Conservation (phyloP, 2,797 vertebrate genomes). For the Propithecus perrieri region DNA sequence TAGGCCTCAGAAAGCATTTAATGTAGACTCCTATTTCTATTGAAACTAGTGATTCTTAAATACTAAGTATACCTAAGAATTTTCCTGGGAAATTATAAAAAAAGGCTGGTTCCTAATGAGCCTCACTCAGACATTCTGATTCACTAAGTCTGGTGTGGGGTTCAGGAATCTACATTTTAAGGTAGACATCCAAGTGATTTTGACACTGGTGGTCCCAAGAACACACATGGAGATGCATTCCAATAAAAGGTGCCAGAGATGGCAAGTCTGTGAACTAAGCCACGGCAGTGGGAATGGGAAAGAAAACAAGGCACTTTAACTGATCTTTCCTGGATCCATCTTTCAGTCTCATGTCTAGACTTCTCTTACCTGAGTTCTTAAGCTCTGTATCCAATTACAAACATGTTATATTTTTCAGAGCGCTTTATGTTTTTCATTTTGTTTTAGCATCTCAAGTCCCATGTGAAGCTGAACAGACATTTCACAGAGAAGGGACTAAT, state of each 20-base stretch:
- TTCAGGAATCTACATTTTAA: conserved; percentile 30
- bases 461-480: conserved; percentile 33
- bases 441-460: conserved; percentile 18
- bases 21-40: neutral
- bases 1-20: neutral
- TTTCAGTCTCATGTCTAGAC: neutral
- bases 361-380: neutral
- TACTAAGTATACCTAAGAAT: neutral
- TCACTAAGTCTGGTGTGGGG: neutral
- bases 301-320: neutral
- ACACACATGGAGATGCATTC: neutral
- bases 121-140: neutral
- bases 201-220: neutral
- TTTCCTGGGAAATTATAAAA: conserved; percentile 1
- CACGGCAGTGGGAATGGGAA: neutral
- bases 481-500: conserved; percentile 41
- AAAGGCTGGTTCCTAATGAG: neutral
- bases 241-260: neutral
- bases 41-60: neutral
- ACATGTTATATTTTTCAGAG: neutral
- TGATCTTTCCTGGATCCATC: neutral
- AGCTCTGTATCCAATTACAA: conserved; percentile 11
- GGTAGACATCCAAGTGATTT: neutral
- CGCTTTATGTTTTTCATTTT: conserved; percentile 42
- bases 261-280: neutral